Conservation (phyloP, 2,797 vertebrate genomes). For the Basileuterus tristriatus region DNA sequence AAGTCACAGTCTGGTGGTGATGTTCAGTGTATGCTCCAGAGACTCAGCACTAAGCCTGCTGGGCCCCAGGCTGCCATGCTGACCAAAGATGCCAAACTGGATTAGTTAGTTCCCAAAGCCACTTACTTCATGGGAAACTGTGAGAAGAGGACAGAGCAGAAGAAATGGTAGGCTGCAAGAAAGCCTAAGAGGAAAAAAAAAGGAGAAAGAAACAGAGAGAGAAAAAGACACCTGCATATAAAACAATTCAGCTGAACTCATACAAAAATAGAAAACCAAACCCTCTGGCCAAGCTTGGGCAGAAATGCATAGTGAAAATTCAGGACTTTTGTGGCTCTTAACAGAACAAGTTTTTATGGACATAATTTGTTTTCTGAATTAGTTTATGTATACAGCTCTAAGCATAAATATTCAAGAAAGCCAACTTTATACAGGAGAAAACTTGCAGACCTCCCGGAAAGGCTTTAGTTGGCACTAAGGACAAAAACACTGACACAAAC, state of each 20-base stretch:
- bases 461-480: background rate
- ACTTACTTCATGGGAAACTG: background rate
- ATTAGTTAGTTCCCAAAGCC: background rate
- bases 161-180: background rate
- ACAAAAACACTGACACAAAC: background rate
- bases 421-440: background rate
- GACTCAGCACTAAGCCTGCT: background rate
- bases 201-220: background rate
- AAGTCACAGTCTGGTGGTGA: constrained; percentile 27
- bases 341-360: background rate
- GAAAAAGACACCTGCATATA: background rate
- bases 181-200: background rate
- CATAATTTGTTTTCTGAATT: background rate
- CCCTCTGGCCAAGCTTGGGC: background rate
- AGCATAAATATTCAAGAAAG: background rate
- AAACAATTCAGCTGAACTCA: background rate
- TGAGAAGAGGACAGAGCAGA: background rate
- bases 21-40: background rate
- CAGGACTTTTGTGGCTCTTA: background rate
- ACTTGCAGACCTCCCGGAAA: background rate
- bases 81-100: background rate
- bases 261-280: background rate
- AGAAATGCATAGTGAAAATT: background rate
- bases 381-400: background rate
- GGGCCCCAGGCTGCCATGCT: background rate